These are phyloP conservation scores for Lymantria monacha DNA, from an alignment of 2,888 invertebrate species.

Conservation along the genomic window DNA sequence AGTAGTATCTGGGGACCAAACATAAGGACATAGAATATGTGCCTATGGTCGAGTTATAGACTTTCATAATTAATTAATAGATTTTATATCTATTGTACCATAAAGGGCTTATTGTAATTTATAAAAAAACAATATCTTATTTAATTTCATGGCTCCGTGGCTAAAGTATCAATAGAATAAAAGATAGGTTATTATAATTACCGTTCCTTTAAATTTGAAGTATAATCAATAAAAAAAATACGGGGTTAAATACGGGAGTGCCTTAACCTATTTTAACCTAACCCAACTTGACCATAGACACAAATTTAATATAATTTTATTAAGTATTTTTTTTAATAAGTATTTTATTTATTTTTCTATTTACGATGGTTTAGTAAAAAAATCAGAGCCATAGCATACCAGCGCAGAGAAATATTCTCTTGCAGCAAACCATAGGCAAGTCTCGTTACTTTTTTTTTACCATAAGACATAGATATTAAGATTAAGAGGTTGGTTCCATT, in stretches of 20 bases:
- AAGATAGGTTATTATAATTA: too few relatives aligned
- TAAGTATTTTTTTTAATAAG: conserved; percentile 40
- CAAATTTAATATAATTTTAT: conserved; percentile 30
- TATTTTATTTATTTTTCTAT: conserved; percentile 68
- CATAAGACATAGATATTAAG: conserved; percentile 77
- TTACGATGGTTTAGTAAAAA: conserved; percentile 60
- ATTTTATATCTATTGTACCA: too few relatives aligned
- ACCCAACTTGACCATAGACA: conserved; percentile 25
- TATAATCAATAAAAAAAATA: too few relatives aligned
- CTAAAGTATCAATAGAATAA: too few relatives aligned
- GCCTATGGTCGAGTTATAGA: conserved; percentile 16
- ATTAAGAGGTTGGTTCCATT: conserved; percentile 30
- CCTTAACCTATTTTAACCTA: not conserved
- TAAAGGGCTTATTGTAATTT: too few relatives aligned
- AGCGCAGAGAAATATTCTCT: conserved; percentile 32
- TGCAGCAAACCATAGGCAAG: conserved; percentile 66
- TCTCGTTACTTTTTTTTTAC: conserved; percentile 69
- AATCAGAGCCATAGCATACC: conserved; percentile 58
- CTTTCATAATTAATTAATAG: too few relatives aligned
- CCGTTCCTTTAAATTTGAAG: too few relatives aligned
- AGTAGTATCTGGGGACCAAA: conserved; percentile 55
- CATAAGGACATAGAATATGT: conserved; percentile 34
- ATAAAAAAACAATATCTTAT: too few relatives aligned
- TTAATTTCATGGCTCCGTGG: too few relatives aligned
- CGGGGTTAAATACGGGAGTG: not conserved